A percentile compares a stretch with the other conserved stretches of the same genome.
These are phyloP conservation scores for Nudaria mundana DNA, from an alignment of 2,888 invertebrate genomes.

Conservation along the genomic window DNA sequence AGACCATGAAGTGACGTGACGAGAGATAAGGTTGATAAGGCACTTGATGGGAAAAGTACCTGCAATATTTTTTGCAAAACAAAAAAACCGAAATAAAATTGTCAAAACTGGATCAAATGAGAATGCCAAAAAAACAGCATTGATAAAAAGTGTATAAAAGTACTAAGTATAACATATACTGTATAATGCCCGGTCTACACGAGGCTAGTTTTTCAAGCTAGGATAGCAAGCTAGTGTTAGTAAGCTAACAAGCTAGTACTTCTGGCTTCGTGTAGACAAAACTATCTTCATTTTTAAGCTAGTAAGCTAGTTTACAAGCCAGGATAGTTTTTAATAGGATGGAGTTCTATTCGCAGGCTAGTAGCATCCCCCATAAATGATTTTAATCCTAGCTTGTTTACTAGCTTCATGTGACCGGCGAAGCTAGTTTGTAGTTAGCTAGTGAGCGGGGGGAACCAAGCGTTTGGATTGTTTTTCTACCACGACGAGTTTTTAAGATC, in stretches of 20 bases:
- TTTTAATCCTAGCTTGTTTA: conserved; percentile 2
- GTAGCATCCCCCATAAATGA: conserved; percentile 3
- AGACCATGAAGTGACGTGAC: too few species aligned
- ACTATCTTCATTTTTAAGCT: conserved; percentile 9
- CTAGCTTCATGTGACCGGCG: neutral
- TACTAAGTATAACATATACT: too few species aligned
- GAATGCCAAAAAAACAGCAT: too few species aligned
- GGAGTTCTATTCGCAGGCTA: conserved; percentile 10
- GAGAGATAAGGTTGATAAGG: too few species aligned
- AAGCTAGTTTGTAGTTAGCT: neutral
- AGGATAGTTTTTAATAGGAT: conserved; percentile 9
- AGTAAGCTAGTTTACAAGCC: conserved; percentile 11
- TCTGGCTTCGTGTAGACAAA: conserved; percentile 15
- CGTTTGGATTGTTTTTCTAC: neutral
- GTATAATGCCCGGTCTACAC: neutral
- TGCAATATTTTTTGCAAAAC: too few species aligned
- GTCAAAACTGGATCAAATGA: too few species aligned
- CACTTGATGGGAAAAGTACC: too few species aligned
- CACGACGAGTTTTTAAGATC: neutral
- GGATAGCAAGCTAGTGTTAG: conserved; percentile 10
- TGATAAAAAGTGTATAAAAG: too few species aligned
- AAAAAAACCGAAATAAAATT: too few species aligned
- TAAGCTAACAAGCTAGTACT: conserved; percentile 9
- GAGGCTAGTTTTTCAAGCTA: neutral
- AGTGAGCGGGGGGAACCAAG: neutral